Conservation (phyloP, 2,888 invertebrate species). For the Machimus rusticus region DNA sequence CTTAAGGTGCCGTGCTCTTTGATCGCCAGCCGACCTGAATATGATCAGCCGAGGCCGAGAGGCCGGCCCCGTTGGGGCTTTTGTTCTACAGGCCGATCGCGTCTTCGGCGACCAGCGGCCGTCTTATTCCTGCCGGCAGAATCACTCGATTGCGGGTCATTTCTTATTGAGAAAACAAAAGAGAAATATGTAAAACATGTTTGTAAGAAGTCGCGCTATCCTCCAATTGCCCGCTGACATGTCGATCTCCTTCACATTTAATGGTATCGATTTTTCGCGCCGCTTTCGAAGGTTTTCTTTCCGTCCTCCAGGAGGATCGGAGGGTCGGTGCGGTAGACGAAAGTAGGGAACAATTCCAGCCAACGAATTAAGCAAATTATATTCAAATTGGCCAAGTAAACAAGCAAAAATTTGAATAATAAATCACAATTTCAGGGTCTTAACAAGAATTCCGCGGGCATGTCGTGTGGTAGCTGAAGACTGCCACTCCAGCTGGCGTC, state of each 20-base stretch:
- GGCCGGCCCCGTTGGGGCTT: background rate
- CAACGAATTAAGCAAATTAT: slow-evolving; percentile 15
- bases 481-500: slow-evolving; percentile 7
- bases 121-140: background rate
- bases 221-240: slow-evolving; percentile 14
- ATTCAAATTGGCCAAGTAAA: slow-evolving; percentile 29
- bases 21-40: slow-evolving; percentile 49
- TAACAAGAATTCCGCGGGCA: slow-evolving; percentile 9
- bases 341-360: background rate
- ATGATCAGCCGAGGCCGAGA: background rate
- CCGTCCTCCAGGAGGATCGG: background rate
- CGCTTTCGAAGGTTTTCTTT: background rate
- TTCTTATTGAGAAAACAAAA: slow-evolving; percentile 33
- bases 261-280: slow-evolving; percentile 21
- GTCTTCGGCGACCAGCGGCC: background rate
- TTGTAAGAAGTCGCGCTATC: slow-evolving; percentile 12
- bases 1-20: slow-evolving; percentile 52
- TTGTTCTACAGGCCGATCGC: background rate
- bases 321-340: background rate
- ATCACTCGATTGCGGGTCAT: slow-evolving; percentile 30
- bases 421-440: background rate
- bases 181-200: slow-evolving; percentile 36
- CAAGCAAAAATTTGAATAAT: slow-evolving; percentile 31
- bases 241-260: slow-evolving; percentile 23
- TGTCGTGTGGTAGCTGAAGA: slow-evolving; percentile 1